These are phyloP conservation scores for Synergus itoensis DNA, from an alignment of 2,888 invertebrate species.

Conservation along the genomic window DNA sequence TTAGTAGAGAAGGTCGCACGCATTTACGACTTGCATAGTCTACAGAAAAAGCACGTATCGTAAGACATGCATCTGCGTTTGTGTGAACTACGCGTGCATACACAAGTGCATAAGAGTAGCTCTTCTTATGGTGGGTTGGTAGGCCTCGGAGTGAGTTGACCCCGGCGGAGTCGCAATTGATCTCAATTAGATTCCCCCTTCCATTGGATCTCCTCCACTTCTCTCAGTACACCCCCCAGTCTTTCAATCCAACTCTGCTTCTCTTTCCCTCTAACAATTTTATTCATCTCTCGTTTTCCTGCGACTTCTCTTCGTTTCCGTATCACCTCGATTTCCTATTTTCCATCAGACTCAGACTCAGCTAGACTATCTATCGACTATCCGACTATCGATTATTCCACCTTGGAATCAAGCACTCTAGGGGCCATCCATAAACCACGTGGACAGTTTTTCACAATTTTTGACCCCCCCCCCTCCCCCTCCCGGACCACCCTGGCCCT, in stretches of 20 bases:
- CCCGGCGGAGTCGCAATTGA: constrained; percentile 77
- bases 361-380: constrained; percentile 3
- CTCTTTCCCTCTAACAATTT: constrained; percentile 43
- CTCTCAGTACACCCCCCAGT: constrained; percentile 40
- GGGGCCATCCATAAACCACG: too few relatives aligned
- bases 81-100: constrained; percentile 33
- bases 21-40: constrained; percentile 15
- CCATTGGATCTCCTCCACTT: constrained; percentile 48
- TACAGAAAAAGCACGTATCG: constrained; percentile 5
- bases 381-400: background rate
- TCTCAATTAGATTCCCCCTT: constrained; percentile 69
- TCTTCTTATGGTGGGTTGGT: constrained; percentile 53
- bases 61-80: constrained; percentile 22
- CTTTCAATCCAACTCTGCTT: constrained; percentile 40
- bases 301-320: constrained; percentile 43
- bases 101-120: constrained; percentile 48
- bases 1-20: constrained; percentile 13
- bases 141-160: constrained; percentile 70
- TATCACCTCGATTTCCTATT: constrained; percentile 8
- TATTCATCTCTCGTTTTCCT: constrained; percentile 55
- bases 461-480: too few relatives aligned
- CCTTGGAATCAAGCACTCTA: too few relatives aligned
- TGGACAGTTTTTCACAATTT: too few relatives aligned
- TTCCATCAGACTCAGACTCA: background rate
- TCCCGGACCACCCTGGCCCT: too few relatives aligned